Base-by-base conservation (phyloP, 2,888 invertebrate genomes). In the Caenorhabditis panamensis region DNA sequence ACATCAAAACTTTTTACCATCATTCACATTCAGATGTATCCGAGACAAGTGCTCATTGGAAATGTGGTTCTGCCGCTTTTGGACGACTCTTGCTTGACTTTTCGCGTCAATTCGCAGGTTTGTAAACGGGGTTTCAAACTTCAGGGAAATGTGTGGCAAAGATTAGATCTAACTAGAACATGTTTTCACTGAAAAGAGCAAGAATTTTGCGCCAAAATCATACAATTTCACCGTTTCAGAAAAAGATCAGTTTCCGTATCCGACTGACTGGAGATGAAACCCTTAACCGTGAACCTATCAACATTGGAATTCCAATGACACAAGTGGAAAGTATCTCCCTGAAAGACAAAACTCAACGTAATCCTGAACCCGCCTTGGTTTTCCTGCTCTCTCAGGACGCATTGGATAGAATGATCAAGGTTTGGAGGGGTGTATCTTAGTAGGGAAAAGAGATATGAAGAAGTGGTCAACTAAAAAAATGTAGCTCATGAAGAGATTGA, bases 231-330 rank as follows among this genome's bases (percentile, higher is more conserved):
- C 49, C 2, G 53, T 54, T 75, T 28, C 53, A 75, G 75, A 49
- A 44, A 20, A 75, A 61, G 22, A 75, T 75, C 49, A 31, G 75
- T 22, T 75, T 75, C 47, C 75, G 75, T 4, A 66, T 75, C 36
- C 41, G 59, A 22, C 22, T 75, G 1, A 1, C 6, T n/a, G 37
- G 28, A 3, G 31, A 71, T 2, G 71, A 66, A 26, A 8, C 6
- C 9, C 24, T 26, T 9, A 3, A 20, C 9, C 18, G 28, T 0
- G 53, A 31, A 5, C 59, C 59, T 13, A n/a, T 75, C n/a, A 61
- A 67, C 44, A 58, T 67, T 44, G 75, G 75, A 22, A 44, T 75
- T 18, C 75, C 66, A 20, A n/a, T 75, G 8, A 9, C 61, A 5
- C 66, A 75, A 59, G 49, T 75, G 9, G 66, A 66, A n/a, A 66